Percentiles rank a stretch among this genome's conserved stretches.
Evolutionary conservation across 2,113 vertebrate species (phyloP).

Genomic region (Pituophis catenifer): DNA sequence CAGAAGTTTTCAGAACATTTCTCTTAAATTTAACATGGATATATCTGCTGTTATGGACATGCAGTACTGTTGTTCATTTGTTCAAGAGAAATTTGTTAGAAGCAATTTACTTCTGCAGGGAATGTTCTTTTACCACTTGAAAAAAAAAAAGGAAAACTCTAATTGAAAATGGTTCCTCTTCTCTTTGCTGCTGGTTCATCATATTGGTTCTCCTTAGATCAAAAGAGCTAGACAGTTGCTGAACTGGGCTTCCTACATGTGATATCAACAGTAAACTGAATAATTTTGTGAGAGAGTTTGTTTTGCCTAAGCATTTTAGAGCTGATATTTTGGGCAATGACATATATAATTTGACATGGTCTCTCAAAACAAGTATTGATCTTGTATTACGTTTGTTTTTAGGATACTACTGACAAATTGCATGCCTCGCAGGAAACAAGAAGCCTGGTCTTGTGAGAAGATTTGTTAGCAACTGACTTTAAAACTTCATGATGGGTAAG

Average conservation of each 20-base stretch:
- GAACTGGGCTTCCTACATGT: not conserved
- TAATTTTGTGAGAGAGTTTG: not conserved
- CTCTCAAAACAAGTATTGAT: not conserved
- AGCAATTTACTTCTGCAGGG: not conserved
- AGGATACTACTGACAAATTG: not conserved
- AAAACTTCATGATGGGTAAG: slow-evolving; percentile 19
- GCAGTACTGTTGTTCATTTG: not conserved
- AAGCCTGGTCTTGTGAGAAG: not conserved
- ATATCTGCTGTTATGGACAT: not conserved
- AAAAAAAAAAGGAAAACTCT: not conserved
- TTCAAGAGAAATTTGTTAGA: not conserved
- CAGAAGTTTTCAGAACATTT: not conserved
- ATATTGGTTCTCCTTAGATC: not conserved
- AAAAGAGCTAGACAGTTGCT: too few relatives aligned
- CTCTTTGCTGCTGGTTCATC: not conserved
- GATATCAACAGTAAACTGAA: not conserved
- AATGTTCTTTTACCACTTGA: not conserved
- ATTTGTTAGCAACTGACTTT: not conserved
- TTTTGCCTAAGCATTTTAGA: not conserved
- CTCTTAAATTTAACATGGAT: not conserved
- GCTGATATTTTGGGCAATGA: not conserved
- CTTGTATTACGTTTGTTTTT: not conserved
- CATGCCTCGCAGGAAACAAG: not conserved
- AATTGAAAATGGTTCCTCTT: not conserved
- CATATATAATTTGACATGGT: not conserved